Evolutionary conservation across 2,113 vertebrate species (phyloP).

Genomic region (Sporophila hypoxantha): DNA sequence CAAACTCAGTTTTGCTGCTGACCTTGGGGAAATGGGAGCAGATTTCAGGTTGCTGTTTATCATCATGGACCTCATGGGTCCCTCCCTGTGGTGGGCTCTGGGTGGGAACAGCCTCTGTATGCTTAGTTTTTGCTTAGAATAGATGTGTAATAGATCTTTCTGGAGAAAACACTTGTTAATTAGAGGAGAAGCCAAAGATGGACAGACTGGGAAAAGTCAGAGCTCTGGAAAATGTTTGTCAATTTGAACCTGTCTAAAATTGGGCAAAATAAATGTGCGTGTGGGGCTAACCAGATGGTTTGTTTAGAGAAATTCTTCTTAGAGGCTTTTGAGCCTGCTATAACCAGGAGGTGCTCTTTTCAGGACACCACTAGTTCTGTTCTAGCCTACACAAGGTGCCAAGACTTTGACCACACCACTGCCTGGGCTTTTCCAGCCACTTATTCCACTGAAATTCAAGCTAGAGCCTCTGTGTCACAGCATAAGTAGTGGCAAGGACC

Average conservation of each 20-base stretch:
- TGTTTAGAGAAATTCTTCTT: not conserved
- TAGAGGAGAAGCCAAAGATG: not conserved
- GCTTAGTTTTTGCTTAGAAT: constrained; percentile 3
- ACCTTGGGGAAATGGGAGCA: not conserved
- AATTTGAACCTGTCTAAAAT: not conserved
- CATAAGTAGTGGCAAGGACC: not conserved
- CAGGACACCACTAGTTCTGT: not conserved
- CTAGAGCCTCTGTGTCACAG: not conserved
- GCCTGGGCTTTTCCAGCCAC: not conserved
- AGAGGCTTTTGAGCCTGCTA: not conserved
- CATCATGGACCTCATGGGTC: not conserved
- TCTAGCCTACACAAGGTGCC: not conserved
- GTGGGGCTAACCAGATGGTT: not conserved
- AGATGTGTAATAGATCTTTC: not conserved
- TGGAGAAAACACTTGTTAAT: not conserved
- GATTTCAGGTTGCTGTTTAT: not conserved
- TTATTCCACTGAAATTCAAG: not conserved
- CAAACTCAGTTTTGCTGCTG: not conserved
- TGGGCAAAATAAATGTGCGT: not conserved
- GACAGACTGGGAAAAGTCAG: not conserved
- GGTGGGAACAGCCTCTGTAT: not conserved
- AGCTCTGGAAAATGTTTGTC: constrained; percentile 24
- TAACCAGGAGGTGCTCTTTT: not conserved
- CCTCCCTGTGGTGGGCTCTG: not conserved
- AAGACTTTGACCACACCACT: not conserved